Evolutionary conservation across 2,888 invertebrate genomes (phyloP).

Genomic region (Apamea anceps): DNA sequence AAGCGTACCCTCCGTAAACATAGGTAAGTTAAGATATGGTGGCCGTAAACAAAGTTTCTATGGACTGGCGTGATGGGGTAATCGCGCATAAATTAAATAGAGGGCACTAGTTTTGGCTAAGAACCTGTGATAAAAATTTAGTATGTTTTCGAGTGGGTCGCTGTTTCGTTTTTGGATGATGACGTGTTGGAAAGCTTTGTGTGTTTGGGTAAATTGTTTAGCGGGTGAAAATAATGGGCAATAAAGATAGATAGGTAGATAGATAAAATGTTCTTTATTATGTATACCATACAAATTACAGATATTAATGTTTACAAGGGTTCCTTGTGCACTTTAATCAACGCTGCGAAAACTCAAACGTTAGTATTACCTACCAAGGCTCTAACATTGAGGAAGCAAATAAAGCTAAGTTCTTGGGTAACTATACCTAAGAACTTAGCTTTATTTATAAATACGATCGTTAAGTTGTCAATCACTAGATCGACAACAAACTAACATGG

Average conservation of each 20-base stretch:
- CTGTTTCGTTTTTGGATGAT: background rate
- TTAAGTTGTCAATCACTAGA: no score
- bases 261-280: no score
- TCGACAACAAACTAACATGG: no score
- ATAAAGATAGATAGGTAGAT: background rate
- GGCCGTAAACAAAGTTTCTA: constrained; percentile 63
- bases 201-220: background rate
- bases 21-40: constrained; percentile 65
- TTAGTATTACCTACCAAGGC: no score
- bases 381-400: no score
- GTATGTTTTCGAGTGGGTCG: constrained; percentile 14
- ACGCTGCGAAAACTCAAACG: no score
- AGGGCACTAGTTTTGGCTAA: constrained; percentile 25
- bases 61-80: constrained; percentile 54
- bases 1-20: constrained; percentile 66
- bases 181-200: background rate
- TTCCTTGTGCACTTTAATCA: no score
- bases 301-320: no score
- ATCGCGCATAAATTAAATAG: constrained; percentile 62
- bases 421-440: no score
- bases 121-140: constrained; percentile 50
- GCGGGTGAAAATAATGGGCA: background rate
- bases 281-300: no score
- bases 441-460: no score
- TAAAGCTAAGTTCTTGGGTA: no score